Evolutionary conservation across 2,113 vertebrate species (phyloP).

Genomic region (Kryptolebias marmoratus): DNA sequence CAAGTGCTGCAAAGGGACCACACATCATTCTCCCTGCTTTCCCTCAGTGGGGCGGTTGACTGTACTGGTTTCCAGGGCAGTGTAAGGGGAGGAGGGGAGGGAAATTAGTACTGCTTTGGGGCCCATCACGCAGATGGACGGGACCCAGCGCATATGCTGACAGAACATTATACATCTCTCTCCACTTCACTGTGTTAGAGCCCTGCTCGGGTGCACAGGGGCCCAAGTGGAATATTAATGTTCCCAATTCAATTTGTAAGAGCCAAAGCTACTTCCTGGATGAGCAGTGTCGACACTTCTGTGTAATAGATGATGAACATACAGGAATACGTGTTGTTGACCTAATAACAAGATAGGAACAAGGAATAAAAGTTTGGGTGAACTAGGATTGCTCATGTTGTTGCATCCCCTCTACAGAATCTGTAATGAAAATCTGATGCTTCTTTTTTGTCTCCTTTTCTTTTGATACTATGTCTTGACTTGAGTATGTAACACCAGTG

Average conservation of each 20-base stretch:
- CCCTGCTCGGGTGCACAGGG: conserved; percentile 49
- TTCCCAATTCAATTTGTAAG: conserved; percentile 75
- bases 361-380: conserved; percentile 33
- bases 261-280: conserved; percentile 69
- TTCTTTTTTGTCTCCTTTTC: neutral
- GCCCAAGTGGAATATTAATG: conserved; percentile 76
- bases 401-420: neutral
- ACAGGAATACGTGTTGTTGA: conserved; percentile 50
- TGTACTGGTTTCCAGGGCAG: conserved; percentile 51
- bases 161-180: conserved; percentile 66
- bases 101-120: conserved; percentile 57
- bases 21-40: neutral
- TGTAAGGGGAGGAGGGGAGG: conserved; percentile 19
- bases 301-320: conserved; percentile 64
- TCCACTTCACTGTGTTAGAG: conserved; percentile 49
- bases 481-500: neutral
- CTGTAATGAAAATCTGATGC: neutral
- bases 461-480: neutral
- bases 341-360: conserved; percentile 49
- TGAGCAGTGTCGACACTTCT: conserved; percentile 72
- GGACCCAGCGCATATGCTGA: conserved; percentile 72
- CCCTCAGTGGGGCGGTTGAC: conserved; percentile 23
- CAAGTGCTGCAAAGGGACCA: conserved; percentile 4
- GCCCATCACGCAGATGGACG: conserved; percentile 68
- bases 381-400: neutral